A percentile compares a stretch with the other conserved stretches of the same genome.
Conservation (phyloP, 2,113 vertebrate genomes). For the Stegostoma tigrinum region DNA sequence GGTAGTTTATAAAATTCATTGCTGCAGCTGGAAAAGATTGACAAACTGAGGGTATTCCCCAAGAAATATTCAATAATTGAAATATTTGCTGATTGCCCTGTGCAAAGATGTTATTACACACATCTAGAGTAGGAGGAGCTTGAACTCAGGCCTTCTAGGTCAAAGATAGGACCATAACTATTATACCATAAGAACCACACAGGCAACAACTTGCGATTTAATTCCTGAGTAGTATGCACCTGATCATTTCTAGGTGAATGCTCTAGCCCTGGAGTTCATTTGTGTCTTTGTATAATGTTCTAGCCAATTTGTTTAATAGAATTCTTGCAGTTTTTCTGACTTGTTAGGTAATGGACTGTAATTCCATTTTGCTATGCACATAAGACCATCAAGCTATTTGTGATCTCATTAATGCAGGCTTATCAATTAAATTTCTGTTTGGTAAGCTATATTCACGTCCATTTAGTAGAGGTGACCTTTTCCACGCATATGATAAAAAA, state of each 20-base stretch:
- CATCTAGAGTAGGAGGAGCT: no score
- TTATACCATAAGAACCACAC: no score
- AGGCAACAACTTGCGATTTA: not conserved
- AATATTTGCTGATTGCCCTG: no score
- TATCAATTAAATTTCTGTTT: not conserved
- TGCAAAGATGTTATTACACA: no score
- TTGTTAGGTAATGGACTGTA: not conserved
- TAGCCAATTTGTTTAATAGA: slow-evolving; percentile 6
- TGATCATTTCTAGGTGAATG: not conserved
- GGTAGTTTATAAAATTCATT: not conserved
- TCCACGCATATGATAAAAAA: not conserved
- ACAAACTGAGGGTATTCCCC: not conserved
- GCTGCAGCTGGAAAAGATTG: not conserved
- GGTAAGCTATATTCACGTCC: not conserved
- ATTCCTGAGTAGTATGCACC: not conserved
- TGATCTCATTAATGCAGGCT: not conserved
- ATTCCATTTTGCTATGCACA: not conserved
- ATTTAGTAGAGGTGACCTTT: not conserved
- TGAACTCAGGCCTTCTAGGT: no score
- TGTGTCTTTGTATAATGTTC: not conserved
- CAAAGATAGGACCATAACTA: no score
- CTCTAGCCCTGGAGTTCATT: not conserved
- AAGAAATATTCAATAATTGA: no score
- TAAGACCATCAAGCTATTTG: not conserved
- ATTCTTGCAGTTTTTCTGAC: not conserved